Percentiles rank a stretch among this genome's conserved stretches.
These are phyloP conservation scores for Metallyticus violacea DNA, from an alignment of 2,888 invertebrate species.

Conservation along the genomic window DNA sequence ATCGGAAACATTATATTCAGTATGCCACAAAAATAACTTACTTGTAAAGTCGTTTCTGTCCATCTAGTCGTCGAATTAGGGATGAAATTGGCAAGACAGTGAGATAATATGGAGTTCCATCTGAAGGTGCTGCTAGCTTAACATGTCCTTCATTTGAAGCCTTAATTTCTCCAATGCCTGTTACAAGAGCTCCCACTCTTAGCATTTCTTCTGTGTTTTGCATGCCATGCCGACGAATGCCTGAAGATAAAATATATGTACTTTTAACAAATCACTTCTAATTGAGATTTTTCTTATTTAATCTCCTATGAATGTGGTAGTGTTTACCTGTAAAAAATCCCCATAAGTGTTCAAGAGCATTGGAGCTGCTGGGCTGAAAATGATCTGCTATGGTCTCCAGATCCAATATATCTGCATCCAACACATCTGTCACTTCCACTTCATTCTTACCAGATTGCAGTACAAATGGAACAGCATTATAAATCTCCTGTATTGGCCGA, in stretches of 20 bases:
- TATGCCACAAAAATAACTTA: slow-evolving; percentile 40
- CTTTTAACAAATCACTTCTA: neutral
- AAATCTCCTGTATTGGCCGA: slow-evolving; percentile 72
- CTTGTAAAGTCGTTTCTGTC: slow-evolving; percentile 67
- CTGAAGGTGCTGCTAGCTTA: slow-evolving; percentile 69
- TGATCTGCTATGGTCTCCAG: slow-evolving; percentile 80
- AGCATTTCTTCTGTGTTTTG: slow-evolving; percentile 87
- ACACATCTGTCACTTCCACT: slow-evolving; percentile 73
- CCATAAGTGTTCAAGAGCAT: slow-evolving; percentile 76
- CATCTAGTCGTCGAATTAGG: slow-evolving; percentile 68
- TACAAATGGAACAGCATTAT: slow-evolving; percentile 77
- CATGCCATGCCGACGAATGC: slow-evolving; percentile 70
- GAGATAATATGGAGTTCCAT: slow-evolving; percentile 70
- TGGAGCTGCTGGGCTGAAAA: slow-evolving; percentile 74
- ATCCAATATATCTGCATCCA: slow-evolving; percentile 70
- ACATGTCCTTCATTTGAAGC: slow-evolving; percentile 52
- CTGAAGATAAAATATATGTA: slow-evolving; percentile 45
- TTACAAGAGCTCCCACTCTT: slow-evolving; percentile 74
- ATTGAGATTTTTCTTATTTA: neutral
- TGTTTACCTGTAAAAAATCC: slow-evolving; percentile 71
- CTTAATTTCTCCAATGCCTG: slow-evolving; percentile 75
- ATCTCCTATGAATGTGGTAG: neutral
- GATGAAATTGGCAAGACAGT: slow-evolving; percentile 76
- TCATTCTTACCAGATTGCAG: slow-evolving; percentile 58
- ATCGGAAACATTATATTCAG: too few relatives aligned